Conservation (phyloP, 2,888 invertebrate genomes). For the Hirtodrosophila alboralis region DNA sequence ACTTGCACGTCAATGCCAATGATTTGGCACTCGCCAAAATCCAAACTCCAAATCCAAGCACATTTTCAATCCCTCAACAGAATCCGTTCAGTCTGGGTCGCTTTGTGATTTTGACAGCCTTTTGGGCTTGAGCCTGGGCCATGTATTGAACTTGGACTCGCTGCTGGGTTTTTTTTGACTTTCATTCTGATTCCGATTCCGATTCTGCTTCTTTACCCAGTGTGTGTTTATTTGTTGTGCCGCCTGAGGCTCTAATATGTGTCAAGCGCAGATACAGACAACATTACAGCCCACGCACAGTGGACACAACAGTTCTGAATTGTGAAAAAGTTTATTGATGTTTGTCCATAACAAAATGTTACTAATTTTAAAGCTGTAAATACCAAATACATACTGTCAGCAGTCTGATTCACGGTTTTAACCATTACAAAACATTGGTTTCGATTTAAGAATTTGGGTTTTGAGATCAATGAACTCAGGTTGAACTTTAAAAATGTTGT, state of each 20-base stretch:
- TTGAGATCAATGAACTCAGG: no score
- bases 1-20: conserved; percentile 50
- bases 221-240: conserved; percentile 28
- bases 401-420: no score
- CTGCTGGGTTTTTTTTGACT: conserved; percentile 11
- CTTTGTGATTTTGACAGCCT: conserved; percentile 63
- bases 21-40: conserved; percentile 42
- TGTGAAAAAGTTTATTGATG: no score
- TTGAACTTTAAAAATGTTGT: no score
- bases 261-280: conserved; percentile 58
- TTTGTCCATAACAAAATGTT: no score
- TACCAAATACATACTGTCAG: no score
- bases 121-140: conserved; percentile 2
- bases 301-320: no score
- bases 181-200: conserved; percentile 22
- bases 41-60: neutral
- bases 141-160: neutral
- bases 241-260: conserved; percentile 36
- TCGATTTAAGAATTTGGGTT: no score
- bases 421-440: no score
- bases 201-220: conserved; percentile 19
- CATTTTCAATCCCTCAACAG: neutral
- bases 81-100: conserved; percentile 8
- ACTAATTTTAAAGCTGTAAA: no score
- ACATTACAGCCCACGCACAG: no score